Conservation (phyloP, 2,797 vertebrate species). For the Podarcis siculus region DNA sequence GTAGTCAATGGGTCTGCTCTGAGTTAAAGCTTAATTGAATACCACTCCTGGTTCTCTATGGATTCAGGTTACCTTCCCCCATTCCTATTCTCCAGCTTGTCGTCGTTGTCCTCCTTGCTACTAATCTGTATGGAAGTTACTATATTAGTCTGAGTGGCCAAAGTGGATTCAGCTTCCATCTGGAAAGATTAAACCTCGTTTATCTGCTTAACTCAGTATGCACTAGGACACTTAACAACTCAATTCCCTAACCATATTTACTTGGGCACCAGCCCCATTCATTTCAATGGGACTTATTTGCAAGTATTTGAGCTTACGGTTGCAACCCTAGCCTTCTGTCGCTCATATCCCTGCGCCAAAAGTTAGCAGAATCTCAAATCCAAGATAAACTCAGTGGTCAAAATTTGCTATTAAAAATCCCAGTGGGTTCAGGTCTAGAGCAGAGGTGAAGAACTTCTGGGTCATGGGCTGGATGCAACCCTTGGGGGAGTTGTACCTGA, state of each 20-base stretch:
- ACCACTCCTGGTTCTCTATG: background rate
- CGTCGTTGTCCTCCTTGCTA: background rate
- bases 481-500: no score
- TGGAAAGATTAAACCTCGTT: slow-evolving; percentile 72
- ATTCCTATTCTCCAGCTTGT: accelerated
- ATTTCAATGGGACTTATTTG: background rate
- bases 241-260: slow-evolving; percentile 9
- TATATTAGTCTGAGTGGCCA: slow-evolving; percentile 72
- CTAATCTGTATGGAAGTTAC: slow-evolving; percentile 56
- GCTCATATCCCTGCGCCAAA: no score
- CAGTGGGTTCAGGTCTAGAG: no score
- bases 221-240: slow-evolving; percentile 23
- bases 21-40: no score
- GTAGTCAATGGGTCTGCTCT: no score
- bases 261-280: background rate
- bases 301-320: background rate
- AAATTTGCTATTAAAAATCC: background rate
- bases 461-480: no score
- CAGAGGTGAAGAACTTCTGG: no score
- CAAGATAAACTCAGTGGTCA: background rate
- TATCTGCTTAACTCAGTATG: slow-evolving; percentile 76
- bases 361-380: no score
- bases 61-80: background rate
- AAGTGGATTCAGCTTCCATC: slow-evolving; percentile 71
- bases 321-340: no score